Evolutionary conservation across 64 coral and sea anemone genomes (phyloP).

Genomic region (Porites lutea): DNA sequence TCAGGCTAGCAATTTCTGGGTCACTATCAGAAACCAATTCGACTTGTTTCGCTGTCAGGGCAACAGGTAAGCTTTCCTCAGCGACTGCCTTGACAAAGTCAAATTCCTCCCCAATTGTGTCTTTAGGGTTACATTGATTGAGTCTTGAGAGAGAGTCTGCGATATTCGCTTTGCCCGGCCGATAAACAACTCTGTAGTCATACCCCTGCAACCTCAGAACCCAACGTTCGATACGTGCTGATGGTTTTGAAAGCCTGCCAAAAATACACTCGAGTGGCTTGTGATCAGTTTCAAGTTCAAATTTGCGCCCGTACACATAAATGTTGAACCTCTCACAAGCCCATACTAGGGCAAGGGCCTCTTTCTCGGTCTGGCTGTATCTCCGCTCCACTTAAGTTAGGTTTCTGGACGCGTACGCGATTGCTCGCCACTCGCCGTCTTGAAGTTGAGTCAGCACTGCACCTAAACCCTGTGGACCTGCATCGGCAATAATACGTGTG

Average conservation of each 20-base stretch:
- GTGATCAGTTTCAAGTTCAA: slow-evolving; percentile 47
- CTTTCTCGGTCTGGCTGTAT: too few relatives aligned
- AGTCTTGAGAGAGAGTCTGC: background rate
- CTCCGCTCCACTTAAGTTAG: too few relatives aligned
- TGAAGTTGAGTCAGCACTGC: background rate
- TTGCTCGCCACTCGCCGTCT: too few relatives aligned
- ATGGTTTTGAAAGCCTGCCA: slow-evolving; percentile 8
- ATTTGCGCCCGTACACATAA: too few relatives aligned
- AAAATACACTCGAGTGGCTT: slow-evolving; percentile 69
- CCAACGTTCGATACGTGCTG: slow-evolving; percentile 45
- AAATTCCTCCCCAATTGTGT: slow-evolving; percentile 32
- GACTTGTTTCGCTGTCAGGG: slow-evolving; percentile 30
- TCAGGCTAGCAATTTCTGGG: slow-evolving; percentile 36
- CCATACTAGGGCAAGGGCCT: too few relatives aligned
- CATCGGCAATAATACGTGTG: slow-evolving; percentile 45
- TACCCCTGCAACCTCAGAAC: slow-evolving; percentile 48
- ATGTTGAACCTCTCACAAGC: too few relatives aligned
- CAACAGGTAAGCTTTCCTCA: background rate
- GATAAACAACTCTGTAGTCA: background rate
- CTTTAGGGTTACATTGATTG: slow-evolving; percentile 4
- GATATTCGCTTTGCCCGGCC: background rate
- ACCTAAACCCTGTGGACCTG: background rate
- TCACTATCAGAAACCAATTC: slow-evolving; percentile 22
- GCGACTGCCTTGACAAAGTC: background rate
- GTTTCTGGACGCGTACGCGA: too few relatives aligned